Evolutionary conservation across 2,113 vertebrate genomes (phyloP).

Genomic region (Dryoscopus gambensis): DNA sequence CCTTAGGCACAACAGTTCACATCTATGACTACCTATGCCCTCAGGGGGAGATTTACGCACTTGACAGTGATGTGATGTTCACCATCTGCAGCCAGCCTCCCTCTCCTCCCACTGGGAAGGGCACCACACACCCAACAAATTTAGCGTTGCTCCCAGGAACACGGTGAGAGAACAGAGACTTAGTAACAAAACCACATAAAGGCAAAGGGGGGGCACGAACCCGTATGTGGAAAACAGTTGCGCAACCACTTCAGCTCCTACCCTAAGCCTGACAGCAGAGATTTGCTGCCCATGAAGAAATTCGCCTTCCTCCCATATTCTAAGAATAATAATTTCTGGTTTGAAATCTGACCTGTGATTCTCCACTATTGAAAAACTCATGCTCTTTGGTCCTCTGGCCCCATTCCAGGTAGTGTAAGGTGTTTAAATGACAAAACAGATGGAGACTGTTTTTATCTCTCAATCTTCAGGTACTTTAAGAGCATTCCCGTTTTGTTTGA

Average conservation of each 20-base stretch:
- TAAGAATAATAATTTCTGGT: background rate
- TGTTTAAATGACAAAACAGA: background rate
- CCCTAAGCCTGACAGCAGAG: background rate
- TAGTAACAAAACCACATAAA: background rate
- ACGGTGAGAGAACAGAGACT: background rate
- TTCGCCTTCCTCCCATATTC: background rate
- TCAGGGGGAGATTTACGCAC: background rate
- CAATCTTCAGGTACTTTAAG: background rate
- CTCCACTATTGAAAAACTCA: background rate
- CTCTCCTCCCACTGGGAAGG: accelerated
- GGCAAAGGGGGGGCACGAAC: background rate
- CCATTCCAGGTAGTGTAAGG: background rate
- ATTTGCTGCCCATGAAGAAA: background rate
- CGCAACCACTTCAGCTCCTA: background rate
- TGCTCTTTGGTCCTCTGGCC: background rate
- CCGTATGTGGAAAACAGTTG: background rate
- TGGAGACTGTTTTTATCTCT: background rate
- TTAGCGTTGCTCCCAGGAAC: background rate
- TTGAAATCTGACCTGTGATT: background rate
- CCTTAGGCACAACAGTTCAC: background rate
- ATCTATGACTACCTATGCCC: background rate
- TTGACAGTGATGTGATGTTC: background rate
- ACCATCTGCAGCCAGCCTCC: background rate
- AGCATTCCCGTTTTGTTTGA: background rate
- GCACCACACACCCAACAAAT: background rate